A percentile compares a stretch with the other conserved stretches of the same genome.
phyloP scores from a whole-genome alignment of 1,140 invertebrate genomes.

The Ridgeia piscesae region DNA sequence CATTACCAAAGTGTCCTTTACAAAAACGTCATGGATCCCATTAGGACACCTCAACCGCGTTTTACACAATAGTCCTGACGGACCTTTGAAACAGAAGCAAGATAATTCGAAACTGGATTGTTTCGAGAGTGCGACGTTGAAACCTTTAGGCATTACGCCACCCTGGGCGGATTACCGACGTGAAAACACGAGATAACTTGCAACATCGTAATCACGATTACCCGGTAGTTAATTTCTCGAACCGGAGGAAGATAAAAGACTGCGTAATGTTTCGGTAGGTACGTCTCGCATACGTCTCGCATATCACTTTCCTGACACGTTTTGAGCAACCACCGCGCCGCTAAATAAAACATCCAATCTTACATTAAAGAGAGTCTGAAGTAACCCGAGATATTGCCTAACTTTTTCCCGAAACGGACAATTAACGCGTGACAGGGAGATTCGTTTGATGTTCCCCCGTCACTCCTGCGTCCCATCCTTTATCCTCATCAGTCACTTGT shows the following conservation, averaged over 20 bases:
- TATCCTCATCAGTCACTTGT: background rate
- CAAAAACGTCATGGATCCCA: too few species aligned
- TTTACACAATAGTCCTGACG: too few species aligned
- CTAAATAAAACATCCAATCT: background rate
- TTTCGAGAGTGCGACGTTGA: too few species aligned
- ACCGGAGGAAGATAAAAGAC: background rate
- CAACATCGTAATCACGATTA: background rate
- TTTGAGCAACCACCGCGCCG: background rate
- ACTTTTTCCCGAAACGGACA: background rate
- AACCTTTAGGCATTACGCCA: too few species aligned
- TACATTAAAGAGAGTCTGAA: background rate
- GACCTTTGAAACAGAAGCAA: too few species aligned
- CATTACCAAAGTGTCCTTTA: too few species aligned
- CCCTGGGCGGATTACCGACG: background rate
- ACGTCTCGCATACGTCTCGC: background rate
- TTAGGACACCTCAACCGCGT: too few species aligned
- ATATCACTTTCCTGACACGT: background rate
- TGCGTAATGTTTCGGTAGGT: background rate
- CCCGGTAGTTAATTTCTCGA: background rate
- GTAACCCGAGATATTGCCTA: background rate
- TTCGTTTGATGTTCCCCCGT: background rate
- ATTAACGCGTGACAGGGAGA: background rate
- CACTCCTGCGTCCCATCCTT: background rate
- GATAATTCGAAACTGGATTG: too few species aligned
- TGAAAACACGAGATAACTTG: background rate